phyloP scores from a whole-genome alignment of 2,888 invertebrate genomes.

The Pristionchus maxplancki region DNA sequence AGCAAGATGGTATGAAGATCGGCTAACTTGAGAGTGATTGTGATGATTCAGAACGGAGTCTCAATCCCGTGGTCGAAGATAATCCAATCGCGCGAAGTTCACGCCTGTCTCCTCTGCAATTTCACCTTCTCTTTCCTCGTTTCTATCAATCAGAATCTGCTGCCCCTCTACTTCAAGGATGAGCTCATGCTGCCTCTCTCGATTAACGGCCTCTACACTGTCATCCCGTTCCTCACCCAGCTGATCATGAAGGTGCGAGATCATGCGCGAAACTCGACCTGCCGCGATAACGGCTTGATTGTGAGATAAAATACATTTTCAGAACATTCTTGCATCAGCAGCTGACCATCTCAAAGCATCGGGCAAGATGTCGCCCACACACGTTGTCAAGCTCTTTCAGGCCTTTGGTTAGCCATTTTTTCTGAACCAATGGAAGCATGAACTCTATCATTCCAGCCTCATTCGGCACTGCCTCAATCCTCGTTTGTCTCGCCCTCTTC shows the following conservation, averaged over 20 bases:
- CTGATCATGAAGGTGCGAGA: background rate
- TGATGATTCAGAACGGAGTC: background rate
- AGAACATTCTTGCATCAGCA: slow-evolving; percentile 38
- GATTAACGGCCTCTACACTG: slow-evolving; percentile 29
- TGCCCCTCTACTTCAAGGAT: slow-evolving; percentile 50
- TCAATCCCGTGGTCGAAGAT: slow-evolving; percentile 30
- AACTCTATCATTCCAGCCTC: background rate
- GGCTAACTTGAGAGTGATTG: too few species aligned
- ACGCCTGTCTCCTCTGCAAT: slow-evolving; percentile 43
- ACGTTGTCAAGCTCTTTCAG: slow-evolving; percentile 30
- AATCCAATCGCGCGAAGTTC: background rate
- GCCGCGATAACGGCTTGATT: too few species aligned
- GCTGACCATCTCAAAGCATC: slow-evolving; percentile 16
- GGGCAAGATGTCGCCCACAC: slow-evolving; percentile 12
- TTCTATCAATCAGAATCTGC: slow-evolving; percentile 33
- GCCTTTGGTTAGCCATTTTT: background rate
- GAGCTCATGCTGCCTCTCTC: slow-evolving; percentile 18
- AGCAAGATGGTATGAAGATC: background rate
- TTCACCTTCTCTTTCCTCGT: slow-evolving; percentile 35
- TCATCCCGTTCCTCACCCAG: slow-evolving; percentile 36
- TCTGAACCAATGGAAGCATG: background rate
- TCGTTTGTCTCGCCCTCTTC: slow-evolving; percentile 31
- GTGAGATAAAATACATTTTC: background rate
- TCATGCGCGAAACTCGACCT: background rate
- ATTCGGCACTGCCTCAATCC: slow-evolving; percentile 14